Conservation (phyloP, 2,797 vertebrate genomes). For the Columba guinea region DNA sequence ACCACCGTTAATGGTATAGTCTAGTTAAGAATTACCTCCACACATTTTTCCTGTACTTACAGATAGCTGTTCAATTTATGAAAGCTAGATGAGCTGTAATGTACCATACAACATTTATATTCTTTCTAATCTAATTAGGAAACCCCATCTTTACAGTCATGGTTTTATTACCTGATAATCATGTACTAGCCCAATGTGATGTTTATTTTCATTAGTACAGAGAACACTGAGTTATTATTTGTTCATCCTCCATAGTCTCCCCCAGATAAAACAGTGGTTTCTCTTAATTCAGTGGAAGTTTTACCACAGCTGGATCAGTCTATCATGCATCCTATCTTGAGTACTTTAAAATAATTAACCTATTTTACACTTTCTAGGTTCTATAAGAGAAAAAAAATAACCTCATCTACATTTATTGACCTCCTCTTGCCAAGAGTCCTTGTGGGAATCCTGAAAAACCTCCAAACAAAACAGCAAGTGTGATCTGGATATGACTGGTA, state of each 20-base stretch:
- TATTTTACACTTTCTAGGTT: background rate
- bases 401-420: background rate
- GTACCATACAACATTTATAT: background rate
- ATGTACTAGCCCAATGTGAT: background rate
- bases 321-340: background rate
- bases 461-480: background rate
- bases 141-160: background rate
- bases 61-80: background rate
- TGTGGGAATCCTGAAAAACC: background rate
- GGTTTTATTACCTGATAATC: background rate
- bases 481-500: background rate
- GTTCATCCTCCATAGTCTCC: background rate
- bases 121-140: background rate
- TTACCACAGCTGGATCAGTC: background rate
- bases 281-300: background rate
- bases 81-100: background rate
- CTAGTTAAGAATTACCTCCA: background rate
- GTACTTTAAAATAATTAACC: background rate
- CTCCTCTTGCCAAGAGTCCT: background rate
- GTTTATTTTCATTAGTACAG: background rate
- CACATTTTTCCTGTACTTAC: background rate
- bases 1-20: background rate
- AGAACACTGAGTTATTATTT: background rate
- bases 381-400: background rate
- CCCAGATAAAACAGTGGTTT: background rate